Percentiles rank a stretch among this genome's conserved stretches.
Evolutionary conservation across 2,888 invertebrate genomes (phyloP).

Genomic region (Zonitis immaculata): DNA sequence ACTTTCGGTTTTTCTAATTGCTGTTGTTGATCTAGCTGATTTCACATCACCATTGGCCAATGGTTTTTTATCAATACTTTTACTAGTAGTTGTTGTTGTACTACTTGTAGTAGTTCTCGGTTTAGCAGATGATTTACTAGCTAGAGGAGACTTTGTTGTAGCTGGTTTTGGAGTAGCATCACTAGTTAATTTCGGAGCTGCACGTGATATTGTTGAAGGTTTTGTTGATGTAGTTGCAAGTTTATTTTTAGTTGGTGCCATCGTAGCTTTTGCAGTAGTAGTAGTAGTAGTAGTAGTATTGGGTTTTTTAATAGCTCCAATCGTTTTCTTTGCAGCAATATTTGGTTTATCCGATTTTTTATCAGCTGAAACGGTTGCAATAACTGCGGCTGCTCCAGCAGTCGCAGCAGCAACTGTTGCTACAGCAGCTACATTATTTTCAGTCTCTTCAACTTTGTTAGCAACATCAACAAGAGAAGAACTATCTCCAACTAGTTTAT

Average conservation of each 20-base stretch:
- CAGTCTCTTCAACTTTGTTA: conserved; percentile 12
- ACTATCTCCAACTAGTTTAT: conserved; percentile 16
- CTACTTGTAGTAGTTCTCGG: conserved; percentile 6
- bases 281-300: conserved; percentile 19
- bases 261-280: conserved; percentile 21
- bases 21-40: conserved; percentile 28
- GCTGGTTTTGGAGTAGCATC: conserved; percentile 22
- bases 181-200: conserved; percentile 17
- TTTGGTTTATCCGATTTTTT: conserved; percentile 36
- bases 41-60: conserved; percentile 56
- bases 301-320: background rate
- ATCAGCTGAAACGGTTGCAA: conserved; percentile 31
- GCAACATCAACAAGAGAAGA: conserved; percentile 25
- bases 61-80: conserved; percentile 51
- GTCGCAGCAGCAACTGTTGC: conserved; percentile 34
- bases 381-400: conserved; percentile 35
- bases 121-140: background rate
- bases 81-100: conserved; percentile 8
- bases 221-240: conserved; percentile 18
- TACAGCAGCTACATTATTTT: conserved; percentile 28
- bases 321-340: conserved; percentile 10
- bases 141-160: conserved; percentile 1
- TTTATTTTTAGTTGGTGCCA: conserved; percentile 17
- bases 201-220: background rate
- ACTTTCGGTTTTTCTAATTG: conserved; percentile 16